Conservation (phyloP, 1,140 invertebrate species). For the Hesperophylax magnus region DNA sequence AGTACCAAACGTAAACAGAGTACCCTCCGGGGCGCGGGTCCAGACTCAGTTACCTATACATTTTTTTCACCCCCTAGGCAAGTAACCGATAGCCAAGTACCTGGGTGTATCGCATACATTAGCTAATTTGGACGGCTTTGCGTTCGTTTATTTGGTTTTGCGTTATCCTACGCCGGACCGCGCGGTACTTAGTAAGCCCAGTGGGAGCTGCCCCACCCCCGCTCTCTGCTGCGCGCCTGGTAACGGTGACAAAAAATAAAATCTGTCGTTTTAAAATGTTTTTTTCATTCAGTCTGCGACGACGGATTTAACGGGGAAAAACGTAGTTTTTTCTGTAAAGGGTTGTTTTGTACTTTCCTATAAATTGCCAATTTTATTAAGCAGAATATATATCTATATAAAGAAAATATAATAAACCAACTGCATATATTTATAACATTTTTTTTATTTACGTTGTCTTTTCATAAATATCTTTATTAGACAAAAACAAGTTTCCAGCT, state of each 20-base stretch:
- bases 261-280: background rate
- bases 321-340: background rate
- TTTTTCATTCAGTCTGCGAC: slow-evolving; percentile 17
- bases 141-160: slow-evolving; percentile 53
- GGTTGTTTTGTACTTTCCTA: background rate
- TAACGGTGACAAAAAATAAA: slow-evolving; percentile 15
- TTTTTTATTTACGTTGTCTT: too few species aligned
- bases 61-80: slow-evolving; percentile 43
- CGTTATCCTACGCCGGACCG: slow-evolving; percentile 43
- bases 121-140: slow-evolving; percentile 57
- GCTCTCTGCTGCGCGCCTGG: background rate
- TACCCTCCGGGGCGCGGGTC: slow-evolving; percentile 45
- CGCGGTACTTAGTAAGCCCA: slow-evolving; percentile 22
- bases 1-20: slow-evolving; percentile 21
- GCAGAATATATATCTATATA: too few species aligned
- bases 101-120: slow-evolving; percentile 54
- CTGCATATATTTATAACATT: background rate
- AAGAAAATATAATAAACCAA: too few species aligned
- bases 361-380: too few species aligned
- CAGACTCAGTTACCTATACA: slow-evolving; percentile 8
- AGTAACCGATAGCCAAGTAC: slow-evolving; percentile 53
- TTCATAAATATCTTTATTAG: too few species aligned
- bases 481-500: too few species aligned
- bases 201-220: background rate
- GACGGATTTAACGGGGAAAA: background rate